phyloP scores from a whole-genome alignment of 2,888 invertebrate species.

The Drosophila affinis region DNA sequence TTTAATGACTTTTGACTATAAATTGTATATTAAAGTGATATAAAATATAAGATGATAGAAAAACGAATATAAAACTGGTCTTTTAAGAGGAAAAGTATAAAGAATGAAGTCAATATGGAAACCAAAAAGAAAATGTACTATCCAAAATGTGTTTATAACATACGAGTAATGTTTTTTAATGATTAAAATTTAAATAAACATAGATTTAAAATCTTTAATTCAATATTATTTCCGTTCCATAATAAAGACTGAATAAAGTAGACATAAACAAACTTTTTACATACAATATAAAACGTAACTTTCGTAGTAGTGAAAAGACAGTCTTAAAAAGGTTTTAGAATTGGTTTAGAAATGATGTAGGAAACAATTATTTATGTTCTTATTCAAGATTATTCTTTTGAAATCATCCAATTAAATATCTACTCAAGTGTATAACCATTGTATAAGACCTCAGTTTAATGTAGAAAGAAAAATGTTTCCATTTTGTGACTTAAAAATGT shows the following conservation, averaged over 20 bases:
- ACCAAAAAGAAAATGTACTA: no score
- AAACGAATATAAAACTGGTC: not conserved
- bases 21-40: no score
- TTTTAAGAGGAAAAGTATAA: no score
- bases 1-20: no score
- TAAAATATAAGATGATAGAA: no score
- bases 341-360: not conserved
- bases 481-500: not conserved
- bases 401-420: not conserved
- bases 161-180: no score
- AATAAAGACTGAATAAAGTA: not conserved
- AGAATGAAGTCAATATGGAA: no score
- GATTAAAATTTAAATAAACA: not conserved
- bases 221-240: not conserved
- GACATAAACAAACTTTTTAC: no score
- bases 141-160: no score
- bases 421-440: not conserved
- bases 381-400: not conserved
- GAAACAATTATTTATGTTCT: not conserved
- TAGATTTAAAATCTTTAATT: not conserved
- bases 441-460: not conserved
- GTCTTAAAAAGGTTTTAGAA: not conserved
- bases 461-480: constrained; percentile 1
- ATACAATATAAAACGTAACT: not conserved
- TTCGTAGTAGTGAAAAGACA: not conserved